phyloP scores from a whole-genome alignment of 2,888 invertebrate species.

The Lasius platythorax region DNA sequence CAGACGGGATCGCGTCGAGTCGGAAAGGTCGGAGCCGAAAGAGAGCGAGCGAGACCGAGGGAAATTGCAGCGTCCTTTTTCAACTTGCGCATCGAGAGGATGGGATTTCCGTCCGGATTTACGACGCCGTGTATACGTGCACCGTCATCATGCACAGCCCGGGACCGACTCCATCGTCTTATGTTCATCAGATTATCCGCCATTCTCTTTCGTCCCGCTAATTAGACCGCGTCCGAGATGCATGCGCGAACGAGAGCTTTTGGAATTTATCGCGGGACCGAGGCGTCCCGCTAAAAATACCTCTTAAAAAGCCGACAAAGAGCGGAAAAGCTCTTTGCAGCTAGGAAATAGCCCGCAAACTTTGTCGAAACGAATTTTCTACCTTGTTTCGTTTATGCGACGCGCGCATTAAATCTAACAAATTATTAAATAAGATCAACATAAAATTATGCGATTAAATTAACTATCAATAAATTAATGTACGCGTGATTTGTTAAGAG shows the following conservation, averaged over 20 bases:
- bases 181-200: neutral
- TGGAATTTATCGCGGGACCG: neutral
- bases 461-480: neutral
- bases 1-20: conserved; percentile 18
- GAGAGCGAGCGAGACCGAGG: neutral
- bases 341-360: neutral
- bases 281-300: neutral
- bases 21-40: neutral
- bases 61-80: neutral
- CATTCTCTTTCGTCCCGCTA: neutral
- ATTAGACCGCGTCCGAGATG: conserved; percentile 2
- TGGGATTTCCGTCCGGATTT: conserved; percentile 16
- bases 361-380: conserved; percentile 8
- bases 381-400: neutral
- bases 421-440: neutral
- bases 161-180: neutral
- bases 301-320: neutral
- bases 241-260: conserved; percentile 30
- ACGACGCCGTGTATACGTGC: neutral
- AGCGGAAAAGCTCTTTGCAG: neutral
- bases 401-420: neutral
- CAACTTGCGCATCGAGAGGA: conserved; percentile 13
- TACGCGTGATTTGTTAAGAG: neutral
- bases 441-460: neutral
- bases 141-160: neutral